These are phyloP conservation scores for Craniophora ligustri DNA, from an alignment of 2,888 invertebrate genomes.

Conservation along the genomic window DNA sequence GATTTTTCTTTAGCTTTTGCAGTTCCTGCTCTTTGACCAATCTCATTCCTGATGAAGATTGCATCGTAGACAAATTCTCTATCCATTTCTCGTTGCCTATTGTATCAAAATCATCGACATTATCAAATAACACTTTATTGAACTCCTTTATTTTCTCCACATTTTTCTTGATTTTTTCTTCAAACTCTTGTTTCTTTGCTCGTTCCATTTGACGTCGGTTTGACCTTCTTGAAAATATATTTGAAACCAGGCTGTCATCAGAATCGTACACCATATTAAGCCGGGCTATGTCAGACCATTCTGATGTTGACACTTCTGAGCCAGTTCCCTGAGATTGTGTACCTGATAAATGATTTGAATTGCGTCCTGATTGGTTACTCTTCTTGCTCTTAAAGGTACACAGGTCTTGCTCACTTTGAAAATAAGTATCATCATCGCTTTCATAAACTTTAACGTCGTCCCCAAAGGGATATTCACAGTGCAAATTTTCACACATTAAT, in stretches of 20 bases:
- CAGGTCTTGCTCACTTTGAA: conserved; percentile 34
- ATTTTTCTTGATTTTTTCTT: conserved; percentile 54
- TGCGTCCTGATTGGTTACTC: not conserved
- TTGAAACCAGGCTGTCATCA: conserved; percentile 48
- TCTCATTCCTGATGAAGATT: conserved; percentile 60
- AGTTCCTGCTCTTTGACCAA: conserved; percentile 69
- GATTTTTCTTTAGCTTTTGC: conserved; percentile 49
- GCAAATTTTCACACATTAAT: conserved; percentile 72
- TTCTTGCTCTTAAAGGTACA: conserved; percentile 34
- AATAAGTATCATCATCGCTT: conserved; percentile 54
- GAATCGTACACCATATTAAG: conserved; percentile 57
- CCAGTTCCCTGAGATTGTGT: conserved; percentile 30
- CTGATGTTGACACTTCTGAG: conserved; percentile 59
- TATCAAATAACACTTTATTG: conserved; percentile 53
- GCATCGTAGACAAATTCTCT: conserved; percentile 64
- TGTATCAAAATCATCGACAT: conserved; percentile 23
- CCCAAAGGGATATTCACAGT: conserved; percentile 77
- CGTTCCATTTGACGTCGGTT: conserved; percentile 17
- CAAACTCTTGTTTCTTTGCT: conserved; percentile 32
- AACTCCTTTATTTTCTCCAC: conserved; percentile 63
- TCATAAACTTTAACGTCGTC: conserved; percentile 65
- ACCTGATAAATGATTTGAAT: conserved; percentile 6
- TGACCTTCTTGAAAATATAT: conserved; percentile 18
- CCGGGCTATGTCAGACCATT: conserved; percentile 66
- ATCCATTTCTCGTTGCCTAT: conserved; percentile 73